phyloP scores from a whole-genome alignment of 2,888 invertebrate species.

The Hydropsyche betteni region DNA sequence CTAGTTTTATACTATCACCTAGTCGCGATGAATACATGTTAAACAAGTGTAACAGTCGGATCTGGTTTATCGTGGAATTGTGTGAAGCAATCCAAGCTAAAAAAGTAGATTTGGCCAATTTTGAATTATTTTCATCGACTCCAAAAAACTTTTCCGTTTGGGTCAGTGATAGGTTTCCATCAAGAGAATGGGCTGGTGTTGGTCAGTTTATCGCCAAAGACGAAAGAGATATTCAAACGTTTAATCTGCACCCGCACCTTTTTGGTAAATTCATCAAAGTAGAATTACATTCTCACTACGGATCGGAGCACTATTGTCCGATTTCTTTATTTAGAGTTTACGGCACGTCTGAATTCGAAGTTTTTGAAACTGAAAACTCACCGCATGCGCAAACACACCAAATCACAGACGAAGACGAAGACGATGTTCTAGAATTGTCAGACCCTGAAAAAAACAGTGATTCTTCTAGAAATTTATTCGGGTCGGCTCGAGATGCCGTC shows the following conservation, averaged over 20 bases:
- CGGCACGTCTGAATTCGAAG: conserved; percentile 93
- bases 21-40: conserved; percentile 97
- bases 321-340: conserved; percentile 94
- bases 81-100: conserved; percentile 98
- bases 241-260: conserved; percentile 79
- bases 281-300: conserved; percentile 93
- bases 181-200: conserved; percentile 89
- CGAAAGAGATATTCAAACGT: conserved; percentile 86
- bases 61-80: conserved; percentile 97
- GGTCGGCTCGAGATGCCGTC: conserved; percentile 89
- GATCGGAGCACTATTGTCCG: conserved; percentile 97
- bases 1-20: conserved; percentile 85
- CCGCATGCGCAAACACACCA: conserved; percentile 68
- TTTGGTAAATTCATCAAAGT: conserved; percentile 92
- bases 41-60: conserved; percentile 91
- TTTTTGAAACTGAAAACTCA: conserved; percentile 82
- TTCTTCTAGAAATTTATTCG: conserved; percentile 77
- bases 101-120: conserved; percentile 95
- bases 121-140: conserved; percentile 96
- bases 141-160: conserved; percentile 91
- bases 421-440: conserved; percentile 63
- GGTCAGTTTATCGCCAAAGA: conserved; percentile 90
- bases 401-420: conserved; percentile 74
- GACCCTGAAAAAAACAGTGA: conserved; percentile 64
- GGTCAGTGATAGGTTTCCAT: conserved; percentile 89